A percentile compares a stretch with the other conserved stretches of the same genome.
phyloP scores from a whole-genome alignment of 2,888 invertebrate species.

The Acleris laterana region DNA sequence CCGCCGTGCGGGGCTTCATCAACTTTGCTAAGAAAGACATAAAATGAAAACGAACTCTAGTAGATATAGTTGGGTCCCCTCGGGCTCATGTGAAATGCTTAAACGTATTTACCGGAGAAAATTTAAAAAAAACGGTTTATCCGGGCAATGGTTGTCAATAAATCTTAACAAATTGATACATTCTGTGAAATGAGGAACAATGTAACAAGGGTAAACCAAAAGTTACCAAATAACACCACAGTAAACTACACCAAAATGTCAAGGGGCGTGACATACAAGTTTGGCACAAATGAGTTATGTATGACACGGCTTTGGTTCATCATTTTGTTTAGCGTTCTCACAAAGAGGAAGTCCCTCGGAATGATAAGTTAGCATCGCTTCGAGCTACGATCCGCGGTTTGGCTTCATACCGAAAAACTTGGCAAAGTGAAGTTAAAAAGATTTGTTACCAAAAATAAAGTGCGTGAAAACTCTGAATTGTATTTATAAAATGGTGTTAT shows the following conservation, averaged over 20 bases:
- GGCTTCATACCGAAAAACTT: neutral
- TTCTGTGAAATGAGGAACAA: neutral
- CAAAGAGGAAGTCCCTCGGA: conserved; percentile 14
- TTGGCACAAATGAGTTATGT: conserved; percentile 25
- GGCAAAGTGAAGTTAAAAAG: neutral
- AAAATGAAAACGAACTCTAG: no score
- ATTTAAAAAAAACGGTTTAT: no score
- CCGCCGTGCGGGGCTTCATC: no score
- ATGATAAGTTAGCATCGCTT: conserved; percentile 17
- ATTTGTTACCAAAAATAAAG: neutral
- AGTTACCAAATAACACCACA: neutral
- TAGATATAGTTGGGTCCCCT: no score
- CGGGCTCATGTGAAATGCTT: no score
- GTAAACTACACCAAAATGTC: conserved; percentile 9
- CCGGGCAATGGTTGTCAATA: no score
- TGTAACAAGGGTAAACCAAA: neutral
- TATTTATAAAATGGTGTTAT: no score
- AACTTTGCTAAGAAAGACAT: no score
- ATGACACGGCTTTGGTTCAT: conserved; percentile 18
- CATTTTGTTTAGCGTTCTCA: conserved; percentile 23
- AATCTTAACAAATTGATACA: neutral
- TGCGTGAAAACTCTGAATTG: neutral
- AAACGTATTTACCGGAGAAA: no score
- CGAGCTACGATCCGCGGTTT: conserved; percentile 9
- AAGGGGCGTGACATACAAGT: conserved; percentile 25